Evolutionary conservation across 2,888 invertebrate genomes (phyloP).

Genomic region (Torymus texanus): DNA sequence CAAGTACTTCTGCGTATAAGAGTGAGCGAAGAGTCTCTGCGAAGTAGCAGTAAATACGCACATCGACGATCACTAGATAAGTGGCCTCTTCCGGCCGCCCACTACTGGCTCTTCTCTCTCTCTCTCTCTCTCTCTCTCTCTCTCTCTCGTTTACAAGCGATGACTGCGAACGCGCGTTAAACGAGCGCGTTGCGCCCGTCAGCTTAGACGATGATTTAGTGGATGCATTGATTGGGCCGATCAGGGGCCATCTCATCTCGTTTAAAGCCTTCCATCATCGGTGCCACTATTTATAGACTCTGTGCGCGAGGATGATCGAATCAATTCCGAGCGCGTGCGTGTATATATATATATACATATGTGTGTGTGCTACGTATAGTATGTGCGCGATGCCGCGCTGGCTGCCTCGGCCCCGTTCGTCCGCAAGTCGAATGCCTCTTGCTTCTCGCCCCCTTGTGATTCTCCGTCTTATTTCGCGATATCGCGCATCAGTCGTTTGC

Average conservation of each 20-base stretch:
- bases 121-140: constrained; percentile 51
- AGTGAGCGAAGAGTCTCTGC: too few relatives aligned
- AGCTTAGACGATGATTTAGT: constrained; percentile 75
- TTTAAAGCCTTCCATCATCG: constrained; percentile 74
- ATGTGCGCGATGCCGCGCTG: too few relatives aligned
- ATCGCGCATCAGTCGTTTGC: constrained; percentile 53
- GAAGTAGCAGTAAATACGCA: constrained; percentile 57
- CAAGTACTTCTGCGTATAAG: too few relatives aligned
- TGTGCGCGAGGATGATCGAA: constrained; percentile 67
- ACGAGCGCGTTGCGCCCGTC: constrained; percentile 71
- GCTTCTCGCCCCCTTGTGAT: constrained; percentile 23
- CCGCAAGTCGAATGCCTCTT: constrained; percentile 31
- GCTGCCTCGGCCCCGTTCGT: too few relatives aligned
- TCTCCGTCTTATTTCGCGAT: constrained; percentile 56
- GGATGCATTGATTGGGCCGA: constrained; percentile 73
- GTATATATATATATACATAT: too few relatives aligned
- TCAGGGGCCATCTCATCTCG: constrained; percentile 74
- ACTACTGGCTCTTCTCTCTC: constrained; percentile 59
- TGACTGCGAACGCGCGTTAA: constrained; percentile 62
- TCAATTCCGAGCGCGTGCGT: constrained; percentile 57
- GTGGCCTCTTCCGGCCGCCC: constrained; percentile 74
- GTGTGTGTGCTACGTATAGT: too few relatives aligned
- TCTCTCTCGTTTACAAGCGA: constrained; percentile 49
- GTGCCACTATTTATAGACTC: constrained; percentile 72
- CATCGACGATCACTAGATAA: constrained; percentile 74